A percentile compares a stretch with the other conserved stretches of the same genome.
These are phyloP conservation scores for Acomys russatus DNA, from an alignment of 2,797 vertebrate genomes.

Conservation along the genomic window DNA sequence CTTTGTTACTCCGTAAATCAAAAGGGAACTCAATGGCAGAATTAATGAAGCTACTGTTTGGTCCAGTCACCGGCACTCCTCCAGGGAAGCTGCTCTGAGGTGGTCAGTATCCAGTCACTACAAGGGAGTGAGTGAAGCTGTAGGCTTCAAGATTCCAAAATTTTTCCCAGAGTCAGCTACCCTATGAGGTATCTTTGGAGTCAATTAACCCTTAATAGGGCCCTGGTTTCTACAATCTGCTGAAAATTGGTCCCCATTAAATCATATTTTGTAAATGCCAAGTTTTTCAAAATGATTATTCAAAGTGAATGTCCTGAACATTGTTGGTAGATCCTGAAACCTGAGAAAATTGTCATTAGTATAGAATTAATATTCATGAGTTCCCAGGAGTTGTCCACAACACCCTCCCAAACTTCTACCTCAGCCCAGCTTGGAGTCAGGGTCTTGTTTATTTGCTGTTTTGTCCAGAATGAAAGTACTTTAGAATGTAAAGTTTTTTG, in stretches of 20 bases:
- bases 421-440: background rate
- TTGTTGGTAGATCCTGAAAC: constrained; percentile 1
- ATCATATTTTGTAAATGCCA: constrained; percentile 50
- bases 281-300: constrained; percentile 21
- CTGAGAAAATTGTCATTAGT: constrained; percentile 8
- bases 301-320: background rate
- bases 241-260: background rate
- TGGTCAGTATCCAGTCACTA: background rate
- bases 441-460: background rate
- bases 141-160: background rate
- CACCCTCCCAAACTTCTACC: background rate
- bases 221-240: background rate
- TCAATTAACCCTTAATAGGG: constrained; percentile 6
- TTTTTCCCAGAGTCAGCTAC: background rate
- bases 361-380: constrained; percentile 28
- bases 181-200: background rate
- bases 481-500: background rate
- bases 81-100: background rate
- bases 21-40: constrained; percentile 20
- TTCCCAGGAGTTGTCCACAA: background rate
- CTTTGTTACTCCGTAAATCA: background rate
- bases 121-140: background rate
- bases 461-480: constrained; percentile 21
- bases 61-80: background rate
- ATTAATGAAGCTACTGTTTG: background rate